Base-by-base conservation (phyloP, 2,113 vertebrate genomes). In the Pteruthius melanotis region DNA sequence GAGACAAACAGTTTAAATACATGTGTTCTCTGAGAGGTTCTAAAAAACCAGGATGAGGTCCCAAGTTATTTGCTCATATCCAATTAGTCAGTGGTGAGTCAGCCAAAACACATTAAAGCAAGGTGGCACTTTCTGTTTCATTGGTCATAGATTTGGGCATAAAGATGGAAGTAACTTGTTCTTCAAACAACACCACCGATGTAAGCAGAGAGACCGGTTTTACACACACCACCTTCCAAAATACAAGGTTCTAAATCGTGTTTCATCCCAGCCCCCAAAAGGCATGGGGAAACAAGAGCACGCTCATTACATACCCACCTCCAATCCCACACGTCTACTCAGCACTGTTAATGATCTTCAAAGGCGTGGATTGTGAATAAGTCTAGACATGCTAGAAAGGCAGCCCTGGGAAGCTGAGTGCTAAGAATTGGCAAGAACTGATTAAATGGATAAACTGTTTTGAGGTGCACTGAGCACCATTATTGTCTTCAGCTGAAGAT, bases 211-310 rank as follows among this genome's bases (percentile, higher is more conserved):
- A 83, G 95, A 95, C 91, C 42, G 16, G 93, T 95, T 94, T 85
- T 70, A 90, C 88, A 78, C 5, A 68, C 1, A 82, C 4, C 56
- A 66, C 27, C 87, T 90, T 94, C 82, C 87, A 93, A 93, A 96
- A 91, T 24, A 61, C 35, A 60, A 49, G 42, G 27, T 54, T 94
- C 82, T 83, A 83, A 94, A 45, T 77, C 66, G 13, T 44, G 75
- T 91, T 85, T 83, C 75, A 81, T 90, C 79, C 68, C 93, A 95
- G 91, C 66, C 90, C 90, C 91, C 68, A 91, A 95, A 90, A 94
- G 79, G 70, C 92, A 80, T 6, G 39, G 93, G 80, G 90, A 91
- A 95, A 95, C 75, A 95, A 52, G 50, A 90, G 79, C 33, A 28
- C 42, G 45, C 81, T 79, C 85, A 83, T 93, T 95, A 70, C 89